Evolutionary conservation across 2,797 vertebrate species (phyloP).

Genomic region (Phoxinus dragarum): DNA sequence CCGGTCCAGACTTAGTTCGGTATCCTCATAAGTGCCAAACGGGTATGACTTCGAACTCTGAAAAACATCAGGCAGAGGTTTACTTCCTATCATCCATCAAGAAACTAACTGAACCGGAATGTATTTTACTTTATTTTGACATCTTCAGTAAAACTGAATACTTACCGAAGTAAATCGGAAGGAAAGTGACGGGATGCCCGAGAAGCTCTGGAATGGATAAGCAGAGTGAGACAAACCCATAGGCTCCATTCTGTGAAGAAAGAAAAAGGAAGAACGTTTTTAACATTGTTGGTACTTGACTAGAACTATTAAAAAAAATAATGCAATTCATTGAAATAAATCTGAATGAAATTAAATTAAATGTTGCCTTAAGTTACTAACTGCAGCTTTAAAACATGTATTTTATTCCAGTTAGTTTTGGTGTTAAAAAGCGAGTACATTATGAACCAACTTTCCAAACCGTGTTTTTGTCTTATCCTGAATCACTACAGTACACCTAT

Average conservation of each 20-base stretch:
- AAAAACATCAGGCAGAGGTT: not conserved
- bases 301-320: not conserved
- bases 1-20: constrained; percentile 53
- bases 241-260: constrained; percentile 75
- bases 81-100: not conserved
- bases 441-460: too few species aligned
- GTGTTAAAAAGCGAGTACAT: too few species aligned
- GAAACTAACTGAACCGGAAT: not conserved
- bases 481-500: too few species aligned
- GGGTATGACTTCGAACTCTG: constrained; percentile 75
- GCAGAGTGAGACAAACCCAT: constrained; percentile 82
- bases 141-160: not conserved
- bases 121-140: not conserved
- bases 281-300: not conserved
- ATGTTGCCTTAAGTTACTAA: not conserved
- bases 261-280: not conserved
- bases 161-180: constrained; percentile 79
- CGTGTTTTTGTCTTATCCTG: too few species aligned
- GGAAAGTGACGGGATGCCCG: constrained; percentile 90
- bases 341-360: not conserved
- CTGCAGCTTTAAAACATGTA: too few species aligned
- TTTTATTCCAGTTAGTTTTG: too few species aligned
- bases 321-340: not conserved
- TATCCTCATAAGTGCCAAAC: constrained; percentile 83
- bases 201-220: constrained; percentile 87